These are phyloP conservation scores for Philopotamus ludificatus DNA, from an alignment of 1,140 invertebrate species.

Conservation along the genomic window DNA sequence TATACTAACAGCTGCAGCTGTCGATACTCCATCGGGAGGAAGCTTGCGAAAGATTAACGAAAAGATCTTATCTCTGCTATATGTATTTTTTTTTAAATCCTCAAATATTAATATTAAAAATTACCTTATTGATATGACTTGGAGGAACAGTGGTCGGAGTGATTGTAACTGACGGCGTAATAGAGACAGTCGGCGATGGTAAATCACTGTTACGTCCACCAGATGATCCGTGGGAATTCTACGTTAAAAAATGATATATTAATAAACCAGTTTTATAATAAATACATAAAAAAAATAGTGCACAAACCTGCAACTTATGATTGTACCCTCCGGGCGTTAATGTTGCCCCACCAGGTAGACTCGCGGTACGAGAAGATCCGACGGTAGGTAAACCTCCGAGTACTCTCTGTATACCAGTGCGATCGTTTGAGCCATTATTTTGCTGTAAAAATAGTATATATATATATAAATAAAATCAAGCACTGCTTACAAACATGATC, in stretches of 20 bases:
- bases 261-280: background rate
- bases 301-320: slow-evolving; percentile 34
- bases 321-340: slow-evolving; percentile 53
- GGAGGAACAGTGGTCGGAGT: slow-evolving; percentile 67
- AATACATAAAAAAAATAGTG: slow-evolving; percentile 2
- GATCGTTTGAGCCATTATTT: slow-evolving; percentile 26
- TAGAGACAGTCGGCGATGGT: slow-evolving; percentile 58
- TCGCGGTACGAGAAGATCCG: slow-evolving; percentile 41
- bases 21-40: slow-evolving; percentile 25
- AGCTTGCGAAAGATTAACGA: slow-evolving; percentile 29
- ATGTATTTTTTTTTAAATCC: background rate
- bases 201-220: slow-evolving; percentile 33
- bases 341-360: slow-evolving; percentile 58
- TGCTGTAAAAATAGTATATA: slow-evolving; percentile 16
- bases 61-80: slow-evolving; percentile 11
- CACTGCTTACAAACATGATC: background rate
- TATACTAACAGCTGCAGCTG: slow-evolving; percentile 37
- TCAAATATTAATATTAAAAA: background rate
- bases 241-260: slow-evolving; percentile 1
- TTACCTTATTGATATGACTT: slow-evolving; percentile 55
- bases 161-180: slow-evolving; percentile 66
- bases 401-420: slow-evolving; percentile 31
- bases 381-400: slow-evolving; percentile 26
- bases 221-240: slow-evolving; percentile 17
- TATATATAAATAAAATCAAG: background rate